Evolutionary conservation across 2,113 vertebrate genomes (phyloP), one percentile per base, ranked within the genome.

Genomic region (Scartelaos histophorus): DNA sequence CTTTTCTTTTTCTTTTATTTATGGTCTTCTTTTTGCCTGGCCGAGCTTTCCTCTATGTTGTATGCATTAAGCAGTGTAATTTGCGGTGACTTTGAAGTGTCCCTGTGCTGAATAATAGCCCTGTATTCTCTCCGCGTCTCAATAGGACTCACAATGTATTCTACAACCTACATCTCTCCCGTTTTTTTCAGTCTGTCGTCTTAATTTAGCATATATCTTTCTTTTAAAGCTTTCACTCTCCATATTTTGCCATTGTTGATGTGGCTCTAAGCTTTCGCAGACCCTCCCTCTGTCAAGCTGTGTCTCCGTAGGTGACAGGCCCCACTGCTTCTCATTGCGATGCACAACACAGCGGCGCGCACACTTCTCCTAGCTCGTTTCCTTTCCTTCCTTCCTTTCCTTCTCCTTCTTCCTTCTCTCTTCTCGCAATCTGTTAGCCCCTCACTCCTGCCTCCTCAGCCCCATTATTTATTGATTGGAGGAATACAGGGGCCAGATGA

Each of bases 391-490:
- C n/a, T n/a, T n/a, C n/a, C n/a, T n/a, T n/a, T n/a, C n/a, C n/a
- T n/a, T n/a, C n/a, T n/a, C n/a, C n/a, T n/a, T n/a, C n/a, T n/a
- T n/a, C n/a, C n/a, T n/a, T n/a, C n/a, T n/a, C n/a, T n/a, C n/a
- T n/a, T 74, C 78, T 82, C 84, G 79, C 87, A 91, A 90, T 90
- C 90, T 88, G 89, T 90, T 87, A 76, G 85, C 89, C 78, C 78
- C 83, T 84, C 81, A 80, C 85, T 88, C 74, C 69, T 24, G 24
- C 75, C 10, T 78, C 74, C 74, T 79, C 84, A 49, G 54, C 19
- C 72, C 73, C 89, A 93, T 93, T 92, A 91, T 92, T 93, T 93
- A 93, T 94, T 92, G 89, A 93, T 92, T 72, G 80, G 65, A 13
- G 38, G 69, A 64, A 62, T 7, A n/a, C 67, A 9, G 68, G 71